Evolutionary conservation across 2,888 invertebrate genomes (phyloP).

Genomic region (Sphaerophoria rueppellii): DNA sequence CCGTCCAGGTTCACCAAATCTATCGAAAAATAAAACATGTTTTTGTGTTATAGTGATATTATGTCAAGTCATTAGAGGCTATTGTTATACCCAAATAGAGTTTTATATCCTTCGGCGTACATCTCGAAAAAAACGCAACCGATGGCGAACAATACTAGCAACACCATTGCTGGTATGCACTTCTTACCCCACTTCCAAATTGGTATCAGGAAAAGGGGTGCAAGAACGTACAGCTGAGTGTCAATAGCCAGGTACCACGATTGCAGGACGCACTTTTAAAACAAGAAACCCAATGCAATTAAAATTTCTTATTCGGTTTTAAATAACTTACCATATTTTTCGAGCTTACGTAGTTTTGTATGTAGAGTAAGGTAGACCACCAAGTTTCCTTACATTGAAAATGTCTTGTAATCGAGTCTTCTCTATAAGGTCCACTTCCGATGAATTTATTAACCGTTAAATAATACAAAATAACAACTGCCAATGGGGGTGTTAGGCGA

Average conservation of each 20-base stretch:
- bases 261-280: constrained; percentile 81
- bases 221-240: constrained; percentile 83
- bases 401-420: constrained; percentile 35
- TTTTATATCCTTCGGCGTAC: constrained; percentile 20
- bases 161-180: constrained; percentile 70
- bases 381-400: constrained; percentile 74
- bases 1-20: constrained; percentile 25
- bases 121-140: constrained; percentile 50
- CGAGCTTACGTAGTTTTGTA: constrained; percentile 46
- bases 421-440: constrained; percentile 82
- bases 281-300: background rate
- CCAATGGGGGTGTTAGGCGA: constrained; percentile 83
- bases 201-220: constrained; percentile 83
- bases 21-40: background rate
- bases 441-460: constrained; percentile 81
- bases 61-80: background rate
- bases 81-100: constrained; percentile 37
- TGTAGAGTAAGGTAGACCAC: constrained; percentile 76
- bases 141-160: constrained; percentile 61
- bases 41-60: background rate
- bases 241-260: constrained; percentile 84
- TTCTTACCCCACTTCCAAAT: constrained; percentile 80
- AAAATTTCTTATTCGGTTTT: background rate
- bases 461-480: constrained; percentile 80
- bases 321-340: constrained; percentile 26